phyloP scores from a whole-genome alignment of 2,113 vertebrate genomes.

The Lucifuga dentata region DNA sequence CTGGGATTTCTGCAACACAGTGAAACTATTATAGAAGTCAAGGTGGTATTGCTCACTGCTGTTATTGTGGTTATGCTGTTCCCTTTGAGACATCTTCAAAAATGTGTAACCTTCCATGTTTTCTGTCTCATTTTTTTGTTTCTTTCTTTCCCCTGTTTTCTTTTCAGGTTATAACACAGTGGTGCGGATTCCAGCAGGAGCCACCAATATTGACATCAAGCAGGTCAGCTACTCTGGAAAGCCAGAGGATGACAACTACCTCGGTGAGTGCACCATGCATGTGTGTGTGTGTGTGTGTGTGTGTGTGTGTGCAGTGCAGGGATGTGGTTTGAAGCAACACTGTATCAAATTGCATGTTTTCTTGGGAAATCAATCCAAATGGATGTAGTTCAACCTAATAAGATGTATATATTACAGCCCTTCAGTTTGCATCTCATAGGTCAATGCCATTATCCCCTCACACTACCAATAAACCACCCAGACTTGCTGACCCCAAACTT shows the following conservation, averaged over 20 bases:
- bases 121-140: not conserved
- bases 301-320: not conserved
- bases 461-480: conserved; percentile 28
- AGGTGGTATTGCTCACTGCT: conserved; percentile 31
- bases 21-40: conserved; percentile 64
- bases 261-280: too few relatives aligned
- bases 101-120: not conserved
- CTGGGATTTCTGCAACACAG: conserved; percentile 45
- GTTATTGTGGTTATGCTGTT: conserved; percentile 18
- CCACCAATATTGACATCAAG: conserved; percentile 93
- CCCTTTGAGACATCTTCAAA: conserved; percentile 3
- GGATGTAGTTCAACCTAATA: conserved; percentile 37
- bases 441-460: conserved; percentile 57
- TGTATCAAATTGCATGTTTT: conserved; percentile 41
- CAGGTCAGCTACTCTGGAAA: conserved; percentile 97
- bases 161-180: conserved; percentile 91
- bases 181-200: conserved; percentile 93
- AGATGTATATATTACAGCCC: conserved; percentile 30
- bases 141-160: not conserved
- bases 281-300: not conserved
- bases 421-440: conserved; percentile 45
- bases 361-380: conserved; percentile 24
- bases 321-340: conserved; percentile 27
- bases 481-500: conserved; percentile 43
- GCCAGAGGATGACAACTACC: conserved; percentile 97